Base-by-base conservation (phyloP, 2,797 vertebrate genomes). In the Spinus pinus region DNA sequence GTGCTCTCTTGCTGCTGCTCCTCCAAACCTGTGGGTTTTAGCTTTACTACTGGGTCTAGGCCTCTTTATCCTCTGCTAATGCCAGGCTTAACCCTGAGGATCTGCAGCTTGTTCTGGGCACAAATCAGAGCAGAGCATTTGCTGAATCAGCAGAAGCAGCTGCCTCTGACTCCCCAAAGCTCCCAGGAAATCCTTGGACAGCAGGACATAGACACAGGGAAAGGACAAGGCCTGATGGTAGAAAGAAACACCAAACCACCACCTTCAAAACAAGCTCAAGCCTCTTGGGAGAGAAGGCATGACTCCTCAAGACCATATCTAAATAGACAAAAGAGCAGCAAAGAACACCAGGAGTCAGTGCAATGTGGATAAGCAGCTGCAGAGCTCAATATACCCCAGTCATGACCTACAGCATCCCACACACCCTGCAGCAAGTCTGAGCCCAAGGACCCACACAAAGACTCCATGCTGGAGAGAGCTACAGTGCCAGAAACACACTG, bases 51-150 rank as follows among this genome's bases (percentile, higher is more conserved):
- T 77, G 75, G 66, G 50, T 81, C 62, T 64, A 57, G 88, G 57
- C 37, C 24, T 69, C 74, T 79, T 89, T 94, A 96, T 95, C 88
- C 83, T 79, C 90, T 81, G 61, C 67, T 97, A 91, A 90, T 82
- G 25, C 82, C 80, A 80, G 46, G 80, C 86, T 96, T 96, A 95
- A 94, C 90, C 90, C 58, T 18, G 12, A 80, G 74, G 77, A 93
- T 69, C 49, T 15, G 42, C 66, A 89, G 86, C 71, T 94, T 67
- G 47, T 86, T 81, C 69, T 51, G 74, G 64, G 66, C 89, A 86
- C 66, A 78, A 85, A 93, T 81, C 57, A 54, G 83, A 95, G 78
- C 53, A 56, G 28, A 81, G 75, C 7, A 7, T 67, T 88, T 81
- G 69, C 81, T 77, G 86, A 86, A 72, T 49, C 25, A 70, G 61